A percentile compares a stretch with the other conserved stretches of the same genome.
Evolutionary conservation across 2,888 invertebrate species (phyloP).

Genomic region (Catonia carolina): DNA sequence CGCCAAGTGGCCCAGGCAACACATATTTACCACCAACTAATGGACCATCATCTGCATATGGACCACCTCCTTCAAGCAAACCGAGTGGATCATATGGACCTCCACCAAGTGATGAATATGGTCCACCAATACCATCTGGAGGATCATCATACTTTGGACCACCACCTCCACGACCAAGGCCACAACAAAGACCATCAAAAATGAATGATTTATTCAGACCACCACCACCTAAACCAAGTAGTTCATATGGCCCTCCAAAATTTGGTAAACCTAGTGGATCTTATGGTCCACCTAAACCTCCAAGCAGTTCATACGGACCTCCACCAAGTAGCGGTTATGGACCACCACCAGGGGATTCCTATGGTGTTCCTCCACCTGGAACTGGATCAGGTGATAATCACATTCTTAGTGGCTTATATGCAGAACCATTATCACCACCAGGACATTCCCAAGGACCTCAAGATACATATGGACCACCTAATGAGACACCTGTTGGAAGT

Average conservation of each 20-base stretch:
- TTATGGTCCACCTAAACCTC: conserved; percentile 30
- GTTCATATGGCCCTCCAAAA: conserved; percentile 28
- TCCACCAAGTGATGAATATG: conserved; percentile 49
- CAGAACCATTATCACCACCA: conserved; percentile 46
- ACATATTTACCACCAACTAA: conserved; percentile 19
- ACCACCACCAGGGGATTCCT: conserved; percentile 39
- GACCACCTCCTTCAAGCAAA: not conserved
- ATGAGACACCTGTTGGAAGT: conserved; percentile 50
- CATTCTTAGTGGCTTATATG: conserved; percentile 18
- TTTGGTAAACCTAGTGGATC: conserved; percentile 19
- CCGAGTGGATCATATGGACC: conserved; percentile 28
- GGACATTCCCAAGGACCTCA: not conserved
- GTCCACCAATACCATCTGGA: conserved; percentile 41
- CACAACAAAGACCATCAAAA: conserved; percentile 15
- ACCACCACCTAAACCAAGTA: conserved; percentile 19
- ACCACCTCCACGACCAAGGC: conserved; percentile 18
- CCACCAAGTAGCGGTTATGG: conserved; percentile 37
- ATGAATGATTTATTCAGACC: conserved; percentile 17
- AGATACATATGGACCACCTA: conserved; percentile 15
- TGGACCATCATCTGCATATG: not conserved
- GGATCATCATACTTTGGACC: conserved; percentile 16
- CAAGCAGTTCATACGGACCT: conserved; percentile 4
- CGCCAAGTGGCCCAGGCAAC: conserved; percentile 14
- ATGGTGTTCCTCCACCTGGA: conserved; percentile 33
- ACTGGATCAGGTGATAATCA: conserved; percentile 15